Base-by-base conservation (phyloP, 2,888 invertebrate genomes). In the Sarcophaga subvicina region DNA sequence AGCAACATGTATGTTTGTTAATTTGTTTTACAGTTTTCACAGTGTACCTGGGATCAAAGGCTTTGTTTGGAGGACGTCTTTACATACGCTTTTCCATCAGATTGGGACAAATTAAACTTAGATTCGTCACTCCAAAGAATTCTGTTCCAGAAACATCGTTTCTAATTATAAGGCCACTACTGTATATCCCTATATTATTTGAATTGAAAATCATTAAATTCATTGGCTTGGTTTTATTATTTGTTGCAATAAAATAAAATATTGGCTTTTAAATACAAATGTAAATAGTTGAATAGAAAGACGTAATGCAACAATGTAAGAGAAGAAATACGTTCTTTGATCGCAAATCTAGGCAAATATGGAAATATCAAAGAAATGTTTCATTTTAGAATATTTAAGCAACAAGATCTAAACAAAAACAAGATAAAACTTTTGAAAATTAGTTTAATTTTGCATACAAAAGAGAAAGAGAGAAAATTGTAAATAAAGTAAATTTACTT, bases 401-500 rank as follows among this genome's bases (percentile, higher is more conserved):
- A 59, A 78, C 20, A 62, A 63, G 27, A 27, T 17, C 63, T 47
- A 62, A 60, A 17, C 2, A 69, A 72, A 37, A 59, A 63, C n/a
- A 14, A 37, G 62, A n/a, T 37, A 45, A n/a, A 62, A 25, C 3
- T 27, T 70, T 59, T 17, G 64, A 27, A 69, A 75, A 79, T 64
- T 17, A 25, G 14, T 22, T 27, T 80, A 64, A 14, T 20, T 25
- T 47, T 66, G 20, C 8, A 54, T 54, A 75, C 10, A 45, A 20
- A 62, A 62, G 60, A 76, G 25, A 27, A 6, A 37, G 37, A 37
- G 37, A 37, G 37, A 37, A 37, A 37, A 37, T 10, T 86, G 83
- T 86, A 83, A 63, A 86, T 86, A 86, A 59, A 10, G 17, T 66
- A 77, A 59, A 66, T 59, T 66, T 17, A 64, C 27, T 60, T 20